Evolutionary conservation across 2,797 vertebrate genomes (phyloP).

Genomic region (Coendou prehensilis): DNA sequence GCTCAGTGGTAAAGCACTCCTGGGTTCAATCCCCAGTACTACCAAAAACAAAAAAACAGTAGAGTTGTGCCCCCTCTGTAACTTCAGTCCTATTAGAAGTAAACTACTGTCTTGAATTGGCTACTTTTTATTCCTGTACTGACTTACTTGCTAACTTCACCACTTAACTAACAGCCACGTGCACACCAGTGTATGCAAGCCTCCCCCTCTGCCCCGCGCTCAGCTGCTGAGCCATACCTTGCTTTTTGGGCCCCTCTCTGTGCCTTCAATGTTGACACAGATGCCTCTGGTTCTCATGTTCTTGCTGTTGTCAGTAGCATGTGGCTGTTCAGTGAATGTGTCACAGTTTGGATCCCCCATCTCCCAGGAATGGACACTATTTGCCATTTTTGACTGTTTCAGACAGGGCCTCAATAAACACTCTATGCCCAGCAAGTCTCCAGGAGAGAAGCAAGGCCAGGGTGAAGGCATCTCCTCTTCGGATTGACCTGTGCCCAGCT

Average conservation of each 20-base stretch:
- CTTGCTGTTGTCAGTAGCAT: neutral
- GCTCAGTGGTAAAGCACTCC: neutral
- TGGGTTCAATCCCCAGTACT: neutral
- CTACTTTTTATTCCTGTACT: neutral
- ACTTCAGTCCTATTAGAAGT: neutral
- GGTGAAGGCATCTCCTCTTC: neutral
- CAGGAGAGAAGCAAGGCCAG: neutral
- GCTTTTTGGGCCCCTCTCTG: neutral
- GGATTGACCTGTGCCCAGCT: neutral
- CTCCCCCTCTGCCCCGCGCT: neutral
- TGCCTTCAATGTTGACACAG: rapidly evolving
- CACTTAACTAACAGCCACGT: neutral
- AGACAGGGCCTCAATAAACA: neutral
- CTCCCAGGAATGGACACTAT: neutral
- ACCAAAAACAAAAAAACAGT: neutral
- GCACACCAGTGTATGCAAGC: rapidly evolving
- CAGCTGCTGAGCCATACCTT: too few species aligned
- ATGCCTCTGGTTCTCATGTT: neutral
- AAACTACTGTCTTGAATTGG: neutral
- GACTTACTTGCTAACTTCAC: neutral
- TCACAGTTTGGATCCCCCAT: neutral
- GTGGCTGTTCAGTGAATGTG: rapidly evolving
- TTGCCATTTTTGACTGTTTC: neutral
- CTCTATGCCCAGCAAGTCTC: neutral
- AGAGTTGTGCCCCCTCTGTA: neutral